Percentiles rank a stretch among this genome's conserved stretches.
Evolutionary conservation across 2,888 invertebrate genomes (phyloP).

Genomic region (Elegia similella): DNA sequence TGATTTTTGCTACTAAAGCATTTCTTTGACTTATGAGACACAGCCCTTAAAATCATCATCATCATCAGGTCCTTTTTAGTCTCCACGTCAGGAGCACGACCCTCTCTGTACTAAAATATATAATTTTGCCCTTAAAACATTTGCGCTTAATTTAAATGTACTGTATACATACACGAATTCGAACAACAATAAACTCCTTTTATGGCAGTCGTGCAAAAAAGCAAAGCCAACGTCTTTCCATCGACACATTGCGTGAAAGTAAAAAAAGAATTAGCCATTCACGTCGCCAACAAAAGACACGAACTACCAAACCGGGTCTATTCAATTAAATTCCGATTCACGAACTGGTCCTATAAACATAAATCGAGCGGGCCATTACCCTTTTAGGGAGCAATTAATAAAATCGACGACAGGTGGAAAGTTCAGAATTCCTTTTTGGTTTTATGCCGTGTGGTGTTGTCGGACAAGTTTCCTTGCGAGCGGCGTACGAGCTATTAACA

Average conservation of each 20-base stretch:
- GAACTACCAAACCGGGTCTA: constrained; percentile 27
- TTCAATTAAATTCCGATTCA: constrained; percentile 48
- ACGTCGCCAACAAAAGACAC: constrained; percentile 1
- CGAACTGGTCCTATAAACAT: constrained; percentile 43
- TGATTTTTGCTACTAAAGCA: no score
- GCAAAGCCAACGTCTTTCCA: no score
- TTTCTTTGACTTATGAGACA: no score
- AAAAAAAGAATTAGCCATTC: neutral
- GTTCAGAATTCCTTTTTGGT: constrained; percentile 44
- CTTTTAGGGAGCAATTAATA: constrained; percentile 51
- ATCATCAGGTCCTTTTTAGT: no score
- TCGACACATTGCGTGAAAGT: neutral
- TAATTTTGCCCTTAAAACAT: no score
- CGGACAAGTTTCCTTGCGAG: constrained; percentile 51
- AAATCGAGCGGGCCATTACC: constrained; percentile 41
- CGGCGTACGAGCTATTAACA: constrained; percentile 28
- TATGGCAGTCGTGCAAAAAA: no score
- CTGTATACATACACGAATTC: no score
- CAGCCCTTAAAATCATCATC: no score
- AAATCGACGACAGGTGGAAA: constrained; percentile 59
- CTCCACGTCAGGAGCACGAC: no score
- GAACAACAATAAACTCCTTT: no score
- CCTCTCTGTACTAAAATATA: no score
- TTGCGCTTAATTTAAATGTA: no score
- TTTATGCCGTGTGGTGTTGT: constrained; percentile 37